Base-by-base conservation (phyloP, 1,140 invertebrate species). In the Pogonomyrmex barbatus region DNA sequence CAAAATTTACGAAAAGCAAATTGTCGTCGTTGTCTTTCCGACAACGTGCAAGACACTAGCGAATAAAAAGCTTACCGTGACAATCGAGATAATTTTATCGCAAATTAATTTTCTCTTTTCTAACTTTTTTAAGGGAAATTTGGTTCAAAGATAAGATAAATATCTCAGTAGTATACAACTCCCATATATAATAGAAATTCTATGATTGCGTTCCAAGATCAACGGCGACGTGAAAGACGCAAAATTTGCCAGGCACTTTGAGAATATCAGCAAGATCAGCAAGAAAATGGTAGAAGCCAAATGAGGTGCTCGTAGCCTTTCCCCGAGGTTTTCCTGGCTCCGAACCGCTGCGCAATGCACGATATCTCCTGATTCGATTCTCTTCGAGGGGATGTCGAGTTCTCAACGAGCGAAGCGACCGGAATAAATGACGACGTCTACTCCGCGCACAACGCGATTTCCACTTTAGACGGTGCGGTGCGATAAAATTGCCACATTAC, bases 361-460 rank as follows among this genome's bases (percentile, higher is more conserved):
- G 77, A 24, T 88, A 68, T 60, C 60, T 63, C 36, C 36, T 88
- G 86, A 90, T 90, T 88, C 71, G 82, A 71, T 78, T 89, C 75
- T 42, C 58, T 77, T 70, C 56, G 77, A 85, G 75, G 39, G 52
- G 12, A n/a, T 47, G 45, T 50, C 42, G 63, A n/a, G 62, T 87
- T 88, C 42, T 73, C 86, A 42, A 42, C 82, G 56, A 58, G 39
- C 63, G 67, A 84, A 71, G 42, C 78, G 77, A 88, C 14, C 65
- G 82, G 62, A 90, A 88, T 88, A 90, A 90, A 90, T 39, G 76
- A 78, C 77, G 47, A 67, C n/a, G 45, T 24, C 45, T 62, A 33
- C 50, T 39, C 17, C 14, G 24, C n/a, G 12, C 14, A 14, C 45
- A 10, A 54, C 36, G 36, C 58, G 12, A 30, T 30, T 8, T 24